Evolutionary conservation across 2,888 invertebrate species (phyloP), one percentile per base, ranked within the genome.

Genomic region (Meandrusa payeni): DNA sequence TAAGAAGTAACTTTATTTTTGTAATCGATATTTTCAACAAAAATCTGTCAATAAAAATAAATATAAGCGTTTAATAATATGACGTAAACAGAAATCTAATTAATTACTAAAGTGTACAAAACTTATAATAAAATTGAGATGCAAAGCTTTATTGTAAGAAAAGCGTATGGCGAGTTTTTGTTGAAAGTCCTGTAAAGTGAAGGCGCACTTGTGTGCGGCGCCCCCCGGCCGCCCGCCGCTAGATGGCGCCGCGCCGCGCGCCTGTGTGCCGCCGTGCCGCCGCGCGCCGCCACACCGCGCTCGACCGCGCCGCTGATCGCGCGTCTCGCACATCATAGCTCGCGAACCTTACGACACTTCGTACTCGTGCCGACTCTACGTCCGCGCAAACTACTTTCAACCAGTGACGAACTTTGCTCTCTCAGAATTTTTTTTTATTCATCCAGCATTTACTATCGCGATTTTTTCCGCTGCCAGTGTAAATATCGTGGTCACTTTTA

Each of bases 201-300:
- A 13, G 28, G 22, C 34, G 19, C 12, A 17, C 12, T 10, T 22
- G 22, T 22, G 34, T 17, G 28, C 22, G 23, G 22, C 11, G 34
- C 28, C 34, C 27, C 27, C 33, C 59, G 53, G 73, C 86, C 74
- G 65, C 82, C 78, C 80, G 77, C 58, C 76, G 64, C 76, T 73
- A 79, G 83, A 86, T 83, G 83, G 54, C 55, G 57, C 29, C 59
- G 41, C 48, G 47, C 29, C 73, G 74, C 78, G 76, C 78, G 81
- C 78, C 69, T 77, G 80, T 78, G 81, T 77, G 79, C 74, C 74
- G 68, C 64, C 57, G 61, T 56, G 68, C 65, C 64, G 71, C 68
- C 77, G 73, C 70, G 70, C 57, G 52, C 69, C 73, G 65, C 73
- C 85, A 83, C 82, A 85, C 87, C 85, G 83, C 86, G 83, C 82